Conservation (phyloP, 1,140 invertebrate genomes). For the Delia radicum region DNA sequence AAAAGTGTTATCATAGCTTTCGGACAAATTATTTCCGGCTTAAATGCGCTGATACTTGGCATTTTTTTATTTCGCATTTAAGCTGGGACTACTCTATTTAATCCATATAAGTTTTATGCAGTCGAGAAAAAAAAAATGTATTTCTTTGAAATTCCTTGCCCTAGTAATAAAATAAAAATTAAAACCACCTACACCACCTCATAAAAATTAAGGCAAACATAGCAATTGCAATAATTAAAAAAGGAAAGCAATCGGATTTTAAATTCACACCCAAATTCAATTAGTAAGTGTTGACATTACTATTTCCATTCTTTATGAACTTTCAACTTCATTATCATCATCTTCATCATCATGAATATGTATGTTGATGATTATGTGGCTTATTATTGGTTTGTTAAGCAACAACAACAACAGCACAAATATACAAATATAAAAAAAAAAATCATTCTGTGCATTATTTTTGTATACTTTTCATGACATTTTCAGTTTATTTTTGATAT, state of each 20-base stretch:
- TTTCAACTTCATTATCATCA: neutral
- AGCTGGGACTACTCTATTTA: too few relatives aligned
- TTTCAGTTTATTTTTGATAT: conserved; percentile 6
- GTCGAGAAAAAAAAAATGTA: too few relatives aligned
- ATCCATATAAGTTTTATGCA: too few relatives aligned
- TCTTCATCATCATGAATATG: neutral
- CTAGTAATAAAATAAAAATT: too few relatives aligned
- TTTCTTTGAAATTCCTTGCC: too few relatives aligned
- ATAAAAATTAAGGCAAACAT: neutral
- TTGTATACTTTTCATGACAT: neutral
- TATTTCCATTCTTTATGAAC: neutral
- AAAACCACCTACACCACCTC: neutral
- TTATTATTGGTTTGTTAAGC: neutral
- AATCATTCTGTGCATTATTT: neutral
- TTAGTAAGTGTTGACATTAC: conserved; percentile 19
- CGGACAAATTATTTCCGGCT: too few relatives aligned
- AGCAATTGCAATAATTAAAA: neutral
- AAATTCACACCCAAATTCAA: conserved; percentile 23
- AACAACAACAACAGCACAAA: neutral
- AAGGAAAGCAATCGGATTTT: neutral
- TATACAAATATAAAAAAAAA: too few relatives aligned
- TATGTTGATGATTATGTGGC: conserved; percentile 2
- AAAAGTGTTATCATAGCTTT: too few relatives aligned
- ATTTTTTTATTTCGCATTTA: too few relatives aligned
- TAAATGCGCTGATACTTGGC: too few relatives aligned